Base-by-base conservation (phyloP, 2,888 invertebrate genomes). In the Drosophila heteroneura region DNA sequence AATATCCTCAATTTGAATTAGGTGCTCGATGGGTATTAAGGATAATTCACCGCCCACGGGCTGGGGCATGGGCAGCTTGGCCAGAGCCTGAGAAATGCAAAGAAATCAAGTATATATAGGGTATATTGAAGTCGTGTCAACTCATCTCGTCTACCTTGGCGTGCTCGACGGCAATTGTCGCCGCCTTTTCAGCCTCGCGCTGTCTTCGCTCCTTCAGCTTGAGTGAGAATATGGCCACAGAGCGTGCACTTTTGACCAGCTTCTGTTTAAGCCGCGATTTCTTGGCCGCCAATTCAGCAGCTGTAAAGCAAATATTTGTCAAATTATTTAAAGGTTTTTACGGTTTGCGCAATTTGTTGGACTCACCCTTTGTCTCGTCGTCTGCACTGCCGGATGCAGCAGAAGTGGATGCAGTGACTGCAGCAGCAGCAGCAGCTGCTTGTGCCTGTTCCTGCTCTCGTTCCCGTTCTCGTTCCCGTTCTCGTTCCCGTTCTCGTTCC, bases 201-300 rank as follows among this genome's bases (percentile, higher is more conserved):
- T 97, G 97, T 63, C 97, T 94, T n/a, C 96, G 94, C 87, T 96
- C 96, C 87, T 96, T 96, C 75, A 97, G 93, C 67, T 97, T 97
- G 59, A 97, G 93, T 7, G 97, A 97, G 93, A 97, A 97, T 91
- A 97, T 97, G 7, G 97, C 97, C 52, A 97, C 97, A 0, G 97
- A 97, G 19, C 97, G 95, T 9, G 97, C 97, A 60, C 97, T 95
- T 93, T 97, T 97, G 93, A 97, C 97, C 33, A 97, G 92, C 82
- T 96, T 96, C 58, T 97, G 97, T 90, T 96, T 96, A 26, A 96
- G 95, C 19, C 95, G 94, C 44, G 95, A 96, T 90, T 96, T 96
- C 70, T 96, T 96, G 6, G 95, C 95, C 74, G 95, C 94, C 74
- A 95, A 93, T 85, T 95, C 95, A 41, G 95, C 95, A 53, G 94